phyloP scores from a whole-genome alignment of 1,140 invertebrate genomes.

The Diachasma alloeum region DNA sequence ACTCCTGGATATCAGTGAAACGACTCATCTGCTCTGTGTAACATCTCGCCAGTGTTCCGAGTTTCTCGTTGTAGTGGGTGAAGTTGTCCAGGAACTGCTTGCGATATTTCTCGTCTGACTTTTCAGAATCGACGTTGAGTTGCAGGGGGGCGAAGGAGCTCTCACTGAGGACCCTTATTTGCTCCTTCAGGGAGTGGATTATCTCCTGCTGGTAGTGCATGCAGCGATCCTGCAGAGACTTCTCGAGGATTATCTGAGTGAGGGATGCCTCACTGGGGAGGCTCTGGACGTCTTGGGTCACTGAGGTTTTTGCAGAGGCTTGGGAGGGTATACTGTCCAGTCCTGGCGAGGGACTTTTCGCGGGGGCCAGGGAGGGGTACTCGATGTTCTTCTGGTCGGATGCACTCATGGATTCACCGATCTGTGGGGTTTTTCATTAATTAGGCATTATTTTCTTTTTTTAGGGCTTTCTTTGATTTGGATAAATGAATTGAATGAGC shows the following conservation, averaged over 20 bases:
- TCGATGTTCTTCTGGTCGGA: too few relatives aligned
- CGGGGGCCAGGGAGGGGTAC: too few relatives aligned
- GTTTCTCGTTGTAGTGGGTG: constrained; percentile 60
- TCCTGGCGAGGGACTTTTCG: not conserved
- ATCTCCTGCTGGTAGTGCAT: constrained; percentile 32
- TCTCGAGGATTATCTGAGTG: not conserved
- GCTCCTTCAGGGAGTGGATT: constrained; percentile 30
- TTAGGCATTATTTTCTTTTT: too few relatives aligned
- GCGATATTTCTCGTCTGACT: constrained; percentile 29
- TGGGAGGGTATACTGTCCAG: not conserved
- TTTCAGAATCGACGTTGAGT: constrained; percentile 40
- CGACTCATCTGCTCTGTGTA: constrained; percentile 36
- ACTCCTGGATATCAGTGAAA: constrained; percentile 36
- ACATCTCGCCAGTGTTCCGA: constrained; percentile 55
- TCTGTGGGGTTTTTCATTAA: not conserved
- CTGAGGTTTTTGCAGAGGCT: not conserved
- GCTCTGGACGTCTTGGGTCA: not conserved
- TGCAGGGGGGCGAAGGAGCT: constrained; percentile 44
- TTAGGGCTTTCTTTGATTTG: too few relatives aligned
- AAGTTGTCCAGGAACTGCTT: constrained; percentile 54
- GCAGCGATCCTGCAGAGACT: constrained; percentile 16
- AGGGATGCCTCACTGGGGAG: not conserved
- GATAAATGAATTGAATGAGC: too few relatives aligned
- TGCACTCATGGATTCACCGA: not conserved
- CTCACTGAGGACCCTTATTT: constrained; percentile 26